These are phyloP conservation scores for Zonitis immaculata DNA, from an alignment of 2,888 invertebrate species.

Conservation along the genomic window DNA sequence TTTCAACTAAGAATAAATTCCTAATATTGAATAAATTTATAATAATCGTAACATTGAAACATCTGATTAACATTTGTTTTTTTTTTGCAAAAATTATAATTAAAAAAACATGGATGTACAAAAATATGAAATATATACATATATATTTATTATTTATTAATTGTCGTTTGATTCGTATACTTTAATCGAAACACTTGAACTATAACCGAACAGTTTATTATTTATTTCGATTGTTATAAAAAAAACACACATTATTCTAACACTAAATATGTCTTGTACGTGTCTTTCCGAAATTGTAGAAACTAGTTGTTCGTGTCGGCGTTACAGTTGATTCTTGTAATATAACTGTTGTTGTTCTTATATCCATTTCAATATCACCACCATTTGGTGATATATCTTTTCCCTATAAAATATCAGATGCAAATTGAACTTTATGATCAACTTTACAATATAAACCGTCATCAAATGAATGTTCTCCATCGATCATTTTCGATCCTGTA, in stretches of 20 bases:
- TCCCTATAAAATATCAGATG: constrained; percentile 23
- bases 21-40: not conserved
- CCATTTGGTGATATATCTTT: constrained; percentile 27
- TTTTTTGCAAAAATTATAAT: no score
- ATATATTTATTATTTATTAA: no score
- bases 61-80: not conserved
- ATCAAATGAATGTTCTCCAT: constrained; percentile 10
- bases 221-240: not conserved
- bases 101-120: not conserved
- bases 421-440: constrained; percentile 12
- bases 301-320: constrained; percentile 18
- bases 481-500: constrained; percentile 16
- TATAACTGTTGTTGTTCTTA: not conserved
- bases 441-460: constrained; percentile 14
- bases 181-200: no score
- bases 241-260: constrained; percentile 3
- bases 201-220: no score
- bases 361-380: constrained; percentile 28
- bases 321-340: not conserved
- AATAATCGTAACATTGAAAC: not conserved
- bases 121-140: not conserved
- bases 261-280: constrained; percentile 28
- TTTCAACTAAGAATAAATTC: not conserved
- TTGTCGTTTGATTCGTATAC: no score
- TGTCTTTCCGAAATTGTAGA: constrained; percentile 21